Evolutionary conservation across 2,888 invertebrate species (phyloP), one percentile per base, ranked within the genome.

Genomic region (Brachypterus glaber): DNA sequence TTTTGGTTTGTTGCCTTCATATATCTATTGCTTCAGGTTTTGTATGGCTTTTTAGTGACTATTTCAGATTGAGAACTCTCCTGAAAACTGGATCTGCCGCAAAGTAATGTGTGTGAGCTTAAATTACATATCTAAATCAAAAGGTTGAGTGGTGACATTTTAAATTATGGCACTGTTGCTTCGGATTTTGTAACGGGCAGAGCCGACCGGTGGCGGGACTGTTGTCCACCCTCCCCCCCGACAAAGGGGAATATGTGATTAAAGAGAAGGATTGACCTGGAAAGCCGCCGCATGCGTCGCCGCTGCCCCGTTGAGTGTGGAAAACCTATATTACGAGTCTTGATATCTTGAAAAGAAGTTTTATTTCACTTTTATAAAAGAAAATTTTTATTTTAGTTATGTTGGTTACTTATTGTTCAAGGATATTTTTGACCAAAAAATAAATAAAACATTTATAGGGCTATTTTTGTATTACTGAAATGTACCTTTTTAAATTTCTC

Each of bases 21-120:
- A n/a, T n/a, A 59, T 57, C 83, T 86, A 85, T 85, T 83, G 82
- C 71, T 66, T 70, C 79, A 76, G 81, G 75, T 74, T 77, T 76
- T 75, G 77, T 78, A 71, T 74, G 71, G 70, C 63, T 66, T 59
- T 61, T 67, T 67, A 65, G 39, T 77, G 77, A 74, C 79, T 82
- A 79, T 81, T 78, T 74, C 73, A 73, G 71, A 67, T 75, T 79
- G 82, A 79, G 77, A 79, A 75, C 76, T 67, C 70, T 68, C 70
- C 67, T 50, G 51, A 51, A 48, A 46, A 48, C 50, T 44, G 43
- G 32, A 41, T 50, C 57, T 46, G 52, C 54, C 58, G 52, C 48
- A 54, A 55, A 53, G 45, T 33, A 45, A 46, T 25, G 30, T 45
- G 39, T 44, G 38, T 35, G 16, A 33, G 41, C 35, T 42, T 21